These are phyloP conservation scores for Molorchus minor DNA, from an alignment of 2,888 invertebrate species.

Conservation along the genomic window DNA sequence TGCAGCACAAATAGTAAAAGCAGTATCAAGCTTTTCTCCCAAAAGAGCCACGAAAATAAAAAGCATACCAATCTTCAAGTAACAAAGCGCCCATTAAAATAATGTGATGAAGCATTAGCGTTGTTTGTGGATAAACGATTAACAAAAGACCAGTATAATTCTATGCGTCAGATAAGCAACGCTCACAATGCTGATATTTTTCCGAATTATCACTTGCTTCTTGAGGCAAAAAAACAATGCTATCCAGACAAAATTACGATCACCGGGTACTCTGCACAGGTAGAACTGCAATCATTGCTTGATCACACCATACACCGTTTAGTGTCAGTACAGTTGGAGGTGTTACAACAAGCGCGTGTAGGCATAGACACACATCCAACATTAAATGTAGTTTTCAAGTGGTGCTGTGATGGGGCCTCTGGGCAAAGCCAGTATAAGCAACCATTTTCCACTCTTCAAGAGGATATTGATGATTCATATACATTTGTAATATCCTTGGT, in stretches of 20 bases:
- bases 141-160: conserved; percentile 20
- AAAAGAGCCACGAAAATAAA: conserved; percentile 12
- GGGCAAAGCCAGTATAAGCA: neutral
- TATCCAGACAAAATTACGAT: conserved; percentile 13
- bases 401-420: neutral
- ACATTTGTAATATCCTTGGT: neutral
- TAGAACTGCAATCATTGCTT: conserved; percentile 15
- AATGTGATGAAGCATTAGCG: conserved; percentile 11
- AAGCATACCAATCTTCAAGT: conserved; percentile 15
- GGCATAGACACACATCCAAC: conserved; percentile 9
- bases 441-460: neutral
- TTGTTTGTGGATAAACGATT: conserved; percentile 22
- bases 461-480: neutral
- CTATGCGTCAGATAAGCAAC: conserved; percentile 14
- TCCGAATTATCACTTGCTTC: conserved; percentile 12
- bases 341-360: conserved; percentile 16
- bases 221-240: conserved; percentile 8
- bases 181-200: conserved; percentile 14
- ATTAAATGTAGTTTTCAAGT: neutral
- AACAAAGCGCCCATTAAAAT: conserved; percentile 2
- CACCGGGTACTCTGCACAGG: conserved; percentile 22
- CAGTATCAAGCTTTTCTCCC: conserved; percentile 3
- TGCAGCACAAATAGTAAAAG: conserved; percentile 26
- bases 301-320: conserved; percentile 23
- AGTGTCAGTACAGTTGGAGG: conserved; percentile 20